These are phyloP conservation scores for Pimephales promelas DNA, from an alignment of 2,113 vertebrate genomes.

Conservation along the genomic window DNA sequence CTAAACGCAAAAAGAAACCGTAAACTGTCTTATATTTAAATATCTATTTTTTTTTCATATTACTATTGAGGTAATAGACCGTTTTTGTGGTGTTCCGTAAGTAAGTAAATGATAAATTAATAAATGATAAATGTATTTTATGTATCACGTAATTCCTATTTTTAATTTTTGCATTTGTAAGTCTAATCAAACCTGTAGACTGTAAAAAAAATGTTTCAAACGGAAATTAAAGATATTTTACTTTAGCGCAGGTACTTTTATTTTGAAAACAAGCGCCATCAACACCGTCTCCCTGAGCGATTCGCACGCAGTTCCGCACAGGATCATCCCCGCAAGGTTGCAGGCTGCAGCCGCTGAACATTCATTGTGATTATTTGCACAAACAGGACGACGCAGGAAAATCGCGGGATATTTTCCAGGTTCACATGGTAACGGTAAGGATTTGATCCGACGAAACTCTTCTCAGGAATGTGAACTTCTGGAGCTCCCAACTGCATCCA, in stretches of 20 bases:
- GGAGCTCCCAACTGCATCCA: background rate
- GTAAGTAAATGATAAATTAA: no score
- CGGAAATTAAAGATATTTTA: background rate
- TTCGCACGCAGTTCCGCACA: background rate
- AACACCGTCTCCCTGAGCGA: background rate
- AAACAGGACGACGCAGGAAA: background rate
- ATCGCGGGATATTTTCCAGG: background rate
- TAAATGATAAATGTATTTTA: no score
- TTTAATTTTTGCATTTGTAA: background rate
- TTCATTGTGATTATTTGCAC: background rate
- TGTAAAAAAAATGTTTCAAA: no score
- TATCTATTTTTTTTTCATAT: background rate
- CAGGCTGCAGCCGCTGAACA: background rate
- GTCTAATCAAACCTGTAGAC: no score
- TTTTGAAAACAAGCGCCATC: constrained; percentile 19
- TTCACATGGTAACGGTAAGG: constrained; percentile 39
- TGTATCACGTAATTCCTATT: background rate
- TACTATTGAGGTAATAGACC: background rate
- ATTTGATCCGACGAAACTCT: background rate
- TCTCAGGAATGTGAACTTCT: background rate
- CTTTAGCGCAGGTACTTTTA: background rate
- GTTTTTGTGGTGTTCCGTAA: background rate
- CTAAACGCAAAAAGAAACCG: background rate
- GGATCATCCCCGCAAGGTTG: background rate
- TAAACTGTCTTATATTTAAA: background rate